Conservation (phyloP, 1,140 invertebrate genomes). For the Eubasilissa regina region DNA sequence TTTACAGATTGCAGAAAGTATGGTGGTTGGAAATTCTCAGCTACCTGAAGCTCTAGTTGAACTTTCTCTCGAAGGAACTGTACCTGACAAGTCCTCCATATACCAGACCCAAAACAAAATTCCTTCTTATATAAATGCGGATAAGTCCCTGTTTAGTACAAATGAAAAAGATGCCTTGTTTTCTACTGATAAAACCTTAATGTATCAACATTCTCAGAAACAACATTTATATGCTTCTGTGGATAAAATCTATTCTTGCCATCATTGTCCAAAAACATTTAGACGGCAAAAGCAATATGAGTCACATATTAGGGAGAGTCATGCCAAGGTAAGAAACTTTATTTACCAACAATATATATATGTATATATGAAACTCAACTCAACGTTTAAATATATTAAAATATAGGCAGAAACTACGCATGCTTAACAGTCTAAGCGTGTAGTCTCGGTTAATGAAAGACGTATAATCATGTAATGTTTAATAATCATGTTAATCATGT, state of each 20-base stretch:
- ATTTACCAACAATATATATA: too few species aligned
- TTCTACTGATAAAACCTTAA: slow-evolving; percentile 47
- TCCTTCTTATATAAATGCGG: slow-evolving; percentile 29
- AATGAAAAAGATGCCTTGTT: slow-evolving; percentile 52
- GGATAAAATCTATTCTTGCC: slow-evolving; percentile 69
- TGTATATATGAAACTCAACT: too few species aligned
- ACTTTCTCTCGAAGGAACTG: slow-evolving; percentile 68
- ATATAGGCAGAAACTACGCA: too few species aligned
- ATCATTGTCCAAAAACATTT: slow-evolving; percentile 78
- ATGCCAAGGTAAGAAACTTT: slow-evolving; percentile 67
- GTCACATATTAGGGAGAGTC: slow-evolving; percentile 74
- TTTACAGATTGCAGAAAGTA: slow-evolving; percentile 65
- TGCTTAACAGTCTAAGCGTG: too few species aligned
- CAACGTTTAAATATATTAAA: too few species aligned
- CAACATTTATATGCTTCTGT: slow-evolving; percentile 57
- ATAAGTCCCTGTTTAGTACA: slow-evolving; percentile 54
- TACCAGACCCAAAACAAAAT: slow-evolving; percentile 63
- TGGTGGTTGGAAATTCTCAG: slow-evolving; percentile 67
- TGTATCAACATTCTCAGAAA: slow-evolving; percentile 49
- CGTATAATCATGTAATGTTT: too few species aligned
- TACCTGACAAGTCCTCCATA: slow-evolving; percentile 67
- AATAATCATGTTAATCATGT: too few species aligned
- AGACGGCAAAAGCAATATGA: slow-evolving; percentile 78
- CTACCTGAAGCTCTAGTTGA: slow-evolving; percentile 70
- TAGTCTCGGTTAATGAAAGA: too few species aligned